Evolutionary conservation across 2,797 vertebrate genomes (phyloP).

Genomic region (Gallinago stenura): DNA sequence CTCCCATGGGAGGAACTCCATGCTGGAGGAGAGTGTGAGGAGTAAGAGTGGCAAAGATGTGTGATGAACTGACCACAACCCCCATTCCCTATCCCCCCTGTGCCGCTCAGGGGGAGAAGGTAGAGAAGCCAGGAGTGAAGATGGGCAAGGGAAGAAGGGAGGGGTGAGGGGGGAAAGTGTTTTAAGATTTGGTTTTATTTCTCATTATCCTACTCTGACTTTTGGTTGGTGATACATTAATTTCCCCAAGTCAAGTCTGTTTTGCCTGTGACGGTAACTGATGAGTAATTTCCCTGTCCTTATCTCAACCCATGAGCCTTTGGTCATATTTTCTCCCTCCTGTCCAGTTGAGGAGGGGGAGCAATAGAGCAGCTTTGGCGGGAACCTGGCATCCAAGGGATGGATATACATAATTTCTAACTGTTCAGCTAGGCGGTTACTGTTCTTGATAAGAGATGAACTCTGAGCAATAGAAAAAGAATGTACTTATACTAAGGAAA

Average conservation of each 20-base stretch:
- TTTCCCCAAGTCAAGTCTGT: neutral
- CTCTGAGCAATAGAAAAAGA: neutral
- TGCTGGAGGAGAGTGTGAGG: neutral
- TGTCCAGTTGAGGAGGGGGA: neutral
- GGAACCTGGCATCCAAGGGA: neutral
- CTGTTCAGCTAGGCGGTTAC: neutral
- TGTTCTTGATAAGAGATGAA: neutral
- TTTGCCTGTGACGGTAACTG: neutral
- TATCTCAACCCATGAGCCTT: neutral
- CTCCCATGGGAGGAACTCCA: neutral
- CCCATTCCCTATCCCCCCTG: neutral
- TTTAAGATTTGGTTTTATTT: neutral
- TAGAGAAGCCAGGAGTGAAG: neutral
- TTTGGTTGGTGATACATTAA: neutral
- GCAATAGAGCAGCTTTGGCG: neutral
- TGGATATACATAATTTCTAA: neutral
- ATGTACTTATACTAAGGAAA: neutral
- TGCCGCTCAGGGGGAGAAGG: fast-evolving
- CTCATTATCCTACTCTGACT: neutral
- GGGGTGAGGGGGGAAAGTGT: neutral
- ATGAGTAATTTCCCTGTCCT: neutral
- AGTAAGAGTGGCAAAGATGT: neutral
- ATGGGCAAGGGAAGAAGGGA: neutral
- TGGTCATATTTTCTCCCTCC: neutral
- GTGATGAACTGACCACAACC: neutral